phyloP scores from a whole-genome alignment of 2,113 vertebrate genomes.

The Rhea pennata region DNA sequence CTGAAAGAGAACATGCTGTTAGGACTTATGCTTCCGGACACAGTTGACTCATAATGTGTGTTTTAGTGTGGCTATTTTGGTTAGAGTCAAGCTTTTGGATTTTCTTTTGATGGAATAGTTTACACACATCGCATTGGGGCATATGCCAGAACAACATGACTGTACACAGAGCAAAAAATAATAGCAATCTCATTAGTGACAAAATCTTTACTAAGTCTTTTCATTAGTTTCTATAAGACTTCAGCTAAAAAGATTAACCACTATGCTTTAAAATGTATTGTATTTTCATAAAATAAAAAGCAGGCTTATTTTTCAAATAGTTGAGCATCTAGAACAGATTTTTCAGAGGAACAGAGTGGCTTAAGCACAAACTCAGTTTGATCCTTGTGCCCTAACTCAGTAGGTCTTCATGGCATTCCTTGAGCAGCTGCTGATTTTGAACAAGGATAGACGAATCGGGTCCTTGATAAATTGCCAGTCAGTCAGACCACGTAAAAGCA shows the following conservation, averaged over 20 bases:
- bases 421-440: constrained; percentile 3
- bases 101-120: neutral
- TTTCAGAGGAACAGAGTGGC: neutral
- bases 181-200: neutral
- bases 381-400: neutral
- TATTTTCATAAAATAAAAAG: neutral
- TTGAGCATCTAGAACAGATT: neutral
- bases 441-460: neutral
- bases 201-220: neutral
- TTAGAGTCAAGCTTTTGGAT: neutral
- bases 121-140: neutral
- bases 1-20: neutral
- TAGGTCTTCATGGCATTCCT: neutral
- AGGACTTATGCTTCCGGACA: neutral
- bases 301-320: neutral
- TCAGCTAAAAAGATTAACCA: neutral
- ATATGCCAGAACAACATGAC: neutral
- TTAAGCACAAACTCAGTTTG: neutral
- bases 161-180: neutral
- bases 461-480: constrained; percentile 8
- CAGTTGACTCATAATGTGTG: neutral
- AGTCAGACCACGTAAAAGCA: neutral
- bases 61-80: neutral
- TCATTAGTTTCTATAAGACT: neutral
- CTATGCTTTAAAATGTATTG: neutral